phyloP scores from a whole-genome alignment of 2,113 vertebrate species.

The Brachypodius melanocephalos region DNA sequence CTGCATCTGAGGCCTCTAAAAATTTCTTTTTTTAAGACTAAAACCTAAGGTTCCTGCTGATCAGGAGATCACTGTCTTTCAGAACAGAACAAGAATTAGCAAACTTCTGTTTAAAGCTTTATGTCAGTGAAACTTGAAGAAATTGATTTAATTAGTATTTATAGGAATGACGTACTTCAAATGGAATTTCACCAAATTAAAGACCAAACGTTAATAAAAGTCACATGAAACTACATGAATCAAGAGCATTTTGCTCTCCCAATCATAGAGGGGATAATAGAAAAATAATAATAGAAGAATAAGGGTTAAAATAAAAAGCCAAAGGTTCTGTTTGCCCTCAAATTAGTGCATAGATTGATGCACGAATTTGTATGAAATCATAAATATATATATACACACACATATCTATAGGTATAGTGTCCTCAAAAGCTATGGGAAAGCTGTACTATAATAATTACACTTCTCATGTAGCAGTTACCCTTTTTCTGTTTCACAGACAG shows the following conservation, averaged over 20 bases:
- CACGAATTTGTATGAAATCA: background rate
- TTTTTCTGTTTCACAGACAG: background rate
- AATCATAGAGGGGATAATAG: background rate
- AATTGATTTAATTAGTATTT: background rate
- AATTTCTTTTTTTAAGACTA: background rate
- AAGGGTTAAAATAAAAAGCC: background rate
- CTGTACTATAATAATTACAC: background rate
- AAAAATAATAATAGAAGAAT: background rate
- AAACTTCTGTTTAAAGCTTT: background rate
- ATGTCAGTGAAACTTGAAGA: background rate
- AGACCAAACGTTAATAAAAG: background rate
- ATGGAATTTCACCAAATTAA: background rate
- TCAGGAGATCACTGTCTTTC: background rate
- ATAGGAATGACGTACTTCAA: background rate
- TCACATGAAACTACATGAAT: background rate
- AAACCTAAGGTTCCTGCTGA: background rate
- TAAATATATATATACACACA: background rate
- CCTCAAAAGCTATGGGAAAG: background rate
- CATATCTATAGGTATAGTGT: background rate
- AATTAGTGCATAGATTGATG: background rate
- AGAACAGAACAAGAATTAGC: background rate
- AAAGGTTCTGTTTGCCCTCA: background rate
- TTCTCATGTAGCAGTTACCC: background rate
- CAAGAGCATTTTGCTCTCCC: background rate
- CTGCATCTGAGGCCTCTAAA: background rate